Conservation (phyloP, 2,888 invertebrate genomes). For the Bombyx huttoni region DNA sequence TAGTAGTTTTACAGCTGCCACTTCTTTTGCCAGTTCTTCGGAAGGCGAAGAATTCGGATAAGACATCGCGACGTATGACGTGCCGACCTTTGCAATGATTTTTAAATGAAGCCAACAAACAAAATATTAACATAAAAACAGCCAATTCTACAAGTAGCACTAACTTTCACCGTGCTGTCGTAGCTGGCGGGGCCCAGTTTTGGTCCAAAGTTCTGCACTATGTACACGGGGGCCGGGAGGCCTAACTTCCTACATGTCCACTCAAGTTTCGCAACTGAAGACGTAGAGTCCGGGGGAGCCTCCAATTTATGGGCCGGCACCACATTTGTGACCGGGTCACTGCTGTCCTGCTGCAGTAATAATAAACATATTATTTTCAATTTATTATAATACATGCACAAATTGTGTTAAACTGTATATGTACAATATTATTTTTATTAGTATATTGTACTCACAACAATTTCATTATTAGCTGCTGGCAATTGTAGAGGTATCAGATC, state of each 20-base stretch:
- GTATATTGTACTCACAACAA: slow-evolving; percentile 23
- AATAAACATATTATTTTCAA: no score
- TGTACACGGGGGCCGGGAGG: slow-evolving; percentile 50
- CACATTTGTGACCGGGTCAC: slow-evolving; percentile 38
- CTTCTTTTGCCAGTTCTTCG: slow-evolving; percentile 50
- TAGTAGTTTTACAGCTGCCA: slow-evolving; percentile 49
- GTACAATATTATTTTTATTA: background rate
- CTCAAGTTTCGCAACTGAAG: slow-evolving; percentile 46
- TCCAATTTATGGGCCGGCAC: slow-evolving; percentile 41
- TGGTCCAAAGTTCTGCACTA: slow-evolving; percentile 34
- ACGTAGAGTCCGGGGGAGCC: slow-evolving; percentile 53
- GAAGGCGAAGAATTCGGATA: slow-evolving; percentile 57
- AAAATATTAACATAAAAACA: no score
- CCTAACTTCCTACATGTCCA: slow-evolving; percentile 62
- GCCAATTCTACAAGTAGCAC: slow-evolving; percentile 5
- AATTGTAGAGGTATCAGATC: slow-evolving; percentile 57
- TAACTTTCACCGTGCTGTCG: slow-evolving; percentile 54
- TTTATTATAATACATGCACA: no score
- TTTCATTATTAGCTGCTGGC: slow-evolving; percentile 44
- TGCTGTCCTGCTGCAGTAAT: slow-evolving; percentile 24
- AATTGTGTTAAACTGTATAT: background rate
- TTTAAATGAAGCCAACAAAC: no score
- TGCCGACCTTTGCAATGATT: slow-evolving; percentile 34
- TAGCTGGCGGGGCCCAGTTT: slow-evolving; percentile 42
- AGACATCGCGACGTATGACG: slow-evolving; percentile 37